Base-by-base conservation (phyloP, 2,113 vertebrate genomes). In the Toxotes jaculatrix region DNA sequence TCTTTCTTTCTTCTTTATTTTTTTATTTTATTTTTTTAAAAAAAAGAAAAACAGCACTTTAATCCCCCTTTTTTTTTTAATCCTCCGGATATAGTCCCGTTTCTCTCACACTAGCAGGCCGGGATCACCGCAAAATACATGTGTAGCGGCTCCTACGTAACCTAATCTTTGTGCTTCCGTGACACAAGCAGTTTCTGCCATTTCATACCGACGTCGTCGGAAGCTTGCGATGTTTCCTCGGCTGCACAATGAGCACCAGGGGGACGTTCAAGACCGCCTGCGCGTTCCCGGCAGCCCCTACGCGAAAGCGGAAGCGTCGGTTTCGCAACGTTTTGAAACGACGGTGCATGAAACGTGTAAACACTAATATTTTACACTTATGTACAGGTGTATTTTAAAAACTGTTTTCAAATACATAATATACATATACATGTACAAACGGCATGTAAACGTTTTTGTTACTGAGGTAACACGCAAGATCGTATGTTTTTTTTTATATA, bases 171-270 rank as follows among this genome's bases (percentile, higher is more conserved):
- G 91, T 70, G 93, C 90, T 89, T 88, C 85, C 79, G 88, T 91
- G 93, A 95, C 91, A 90, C 91, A 27, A 38, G 68, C 92, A 87
- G 65, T 94, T 94, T 94, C 92, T 95, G 94, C 91, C 93, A 90
- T 94, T 91, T 91, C 91, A 91, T 88, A 90, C 68, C 88, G 81
- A 77, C 87, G 92, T 89, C 92, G 93, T 89, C 93, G 83, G 88
- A 92, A 81, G 74, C 88, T 65, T 84, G 81, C 90, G 91, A 91
- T 63, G 91, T 89, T 91, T 88, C 89, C 88, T 88, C 89, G 45
- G 88, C 88, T 82, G 88, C 89, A 83, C 88, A 91, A 88, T 83
- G 88, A 91, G 87, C 34, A 83, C 0, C 69, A 2, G 55, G 80
- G 88, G 69, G 1, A 11, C 84, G 89, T 93, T 92, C 91, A 90